Evolutionary conservation across 2,888 invertebrate genomes (phyloP), one percentile per base, ranked within the genome.

Genomic region (Dendrolimus houi): DNA sequence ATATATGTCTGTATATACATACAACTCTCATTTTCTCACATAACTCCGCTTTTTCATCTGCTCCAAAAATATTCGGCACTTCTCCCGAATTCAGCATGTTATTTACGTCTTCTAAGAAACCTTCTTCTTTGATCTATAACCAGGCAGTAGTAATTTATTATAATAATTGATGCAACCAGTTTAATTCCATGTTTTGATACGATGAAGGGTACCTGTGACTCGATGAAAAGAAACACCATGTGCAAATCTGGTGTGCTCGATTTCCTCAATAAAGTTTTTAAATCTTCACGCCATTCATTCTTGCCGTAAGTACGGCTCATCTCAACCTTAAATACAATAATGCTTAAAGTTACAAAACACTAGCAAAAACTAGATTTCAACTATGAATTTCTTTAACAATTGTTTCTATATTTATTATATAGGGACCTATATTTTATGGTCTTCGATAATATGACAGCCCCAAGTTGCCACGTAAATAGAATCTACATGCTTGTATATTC

Each of bases 51-150:
- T 96, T 96, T 75, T 98, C 98, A 68, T 98, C 98, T 7, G 93
- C 86, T 10, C 92, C 92, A 74, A 96, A 98, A 56, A 98, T 92
- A 83, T 98, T 98, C 0, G 98, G 98, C 0, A 98, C 96, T 91
- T 98, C 98, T 3, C 98, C 98, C 0, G 97, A 95, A 79, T 98
- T 98, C 54, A 98, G 84, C 82, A 98, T 92, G 77, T 98, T 98
- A 76, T 96, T 97, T 1, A 98, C 94, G 72, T 98, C 98, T 83
- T 98, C 98, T 56, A 98, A 87, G 75, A 98, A 98, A 0, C 95
- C 95, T 87, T 98, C 98, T 81, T 97, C 95, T 91, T 98, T 98
- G 52, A 98, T 96, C 94, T 57, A 17, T 41, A 56, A 57, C 8
- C 29, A 53, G 8, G 29, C 10, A 40, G 12, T 29, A 29, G 29